phyloP scores from a whole-genome alignment of 2,797 vertebrate genomes.

The Neoniphon sammara region DNA sequence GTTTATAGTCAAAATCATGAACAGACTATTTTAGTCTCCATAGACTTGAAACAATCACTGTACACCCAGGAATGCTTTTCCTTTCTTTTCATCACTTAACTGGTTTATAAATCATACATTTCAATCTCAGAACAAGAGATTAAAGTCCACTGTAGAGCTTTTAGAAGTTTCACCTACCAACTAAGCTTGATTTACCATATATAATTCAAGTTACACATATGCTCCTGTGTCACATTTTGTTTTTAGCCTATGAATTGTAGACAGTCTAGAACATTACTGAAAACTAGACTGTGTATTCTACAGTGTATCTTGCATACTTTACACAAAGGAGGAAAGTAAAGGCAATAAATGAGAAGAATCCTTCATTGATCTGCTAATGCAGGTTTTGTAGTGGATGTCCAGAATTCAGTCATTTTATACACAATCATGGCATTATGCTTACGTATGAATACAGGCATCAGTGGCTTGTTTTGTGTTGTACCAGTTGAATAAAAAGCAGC shows the following conservation, averaged over 20 bases:
- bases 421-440: conserved; percentile 67
- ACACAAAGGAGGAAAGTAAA: conserved; percentile 7
- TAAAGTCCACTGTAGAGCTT: conserved; percentile 54
- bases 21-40: conserved; percentile 52
- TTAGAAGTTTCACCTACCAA: conserved; percentile 42
- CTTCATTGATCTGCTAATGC: neutral
- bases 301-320: conserved; percentile 9
- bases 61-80: conserved; percentile 28
- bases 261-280: conserved; percentile 30
- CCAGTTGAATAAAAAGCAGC: conserved; percentile 76
- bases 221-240: conserved; percentile 49
- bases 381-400: conserved; percentile 9
- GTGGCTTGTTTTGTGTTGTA: conserved; percentile 72
- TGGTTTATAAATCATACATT: conserved; percentile 48
- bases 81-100: conserved; percentile 45
- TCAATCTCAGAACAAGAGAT: conserved; percentile 45
- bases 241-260: conserved; percentile 44
- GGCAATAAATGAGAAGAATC: neutral
- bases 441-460: conserved; percentile 68
- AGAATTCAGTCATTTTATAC: conserved; percentile 4
- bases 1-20: conserved; percentile 55
- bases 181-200: conserved; percentile 41
- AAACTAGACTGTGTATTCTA: neutral
- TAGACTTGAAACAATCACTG: conserved; percentile 68
- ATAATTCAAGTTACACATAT: conserved; percentile 44